Conservation (phyloP, 2,113 vertebrate species). For the Aegithalos caudatus region DNA sequence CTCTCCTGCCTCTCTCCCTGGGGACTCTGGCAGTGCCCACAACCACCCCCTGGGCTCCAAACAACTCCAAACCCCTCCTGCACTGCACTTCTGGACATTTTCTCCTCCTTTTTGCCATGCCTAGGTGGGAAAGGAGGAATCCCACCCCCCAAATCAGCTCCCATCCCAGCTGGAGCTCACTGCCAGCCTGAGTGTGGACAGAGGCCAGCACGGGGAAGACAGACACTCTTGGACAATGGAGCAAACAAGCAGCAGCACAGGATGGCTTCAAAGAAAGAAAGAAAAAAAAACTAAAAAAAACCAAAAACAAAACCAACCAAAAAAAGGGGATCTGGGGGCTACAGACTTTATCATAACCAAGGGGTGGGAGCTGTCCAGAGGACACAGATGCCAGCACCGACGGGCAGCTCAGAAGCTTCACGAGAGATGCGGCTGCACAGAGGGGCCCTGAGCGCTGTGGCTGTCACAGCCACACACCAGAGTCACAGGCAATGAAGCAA, state of each 20-base stretch:
- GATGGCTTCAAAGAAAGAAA: conserved; percentile 34
- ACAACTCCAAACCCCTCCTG: neutral
- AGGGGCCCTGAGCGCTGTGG: neutral
- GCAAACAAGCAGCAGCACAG: conserved; percentile 42
- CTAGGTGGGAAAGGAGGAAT: neutral
- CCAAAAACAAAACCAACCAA: neutral
- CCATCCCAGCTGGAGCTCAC: rapidly evolving
- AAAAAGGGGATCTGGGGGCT: neutral
- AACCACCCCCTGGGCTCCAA: neutral
- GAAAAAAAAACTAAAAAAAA: neutral
- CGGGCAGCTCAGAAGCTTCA: neutral
- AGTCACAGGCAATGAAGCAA: neutral
- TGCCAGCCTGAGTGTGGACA: neutral
- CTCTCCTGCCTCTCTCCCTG: neutral
- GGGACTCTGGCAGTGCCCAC: neutral
- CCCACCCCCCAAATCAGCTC: neutral
- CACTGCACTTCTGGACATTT: neutral
- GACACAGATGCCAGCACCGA: neutral
- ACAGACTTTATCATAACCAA: neutral
- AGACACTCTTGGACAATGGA: neutral
- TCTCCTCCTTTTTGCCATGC: neutral
- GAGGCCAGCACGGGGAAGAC: neutral
- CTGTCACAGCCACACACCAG: neutral
- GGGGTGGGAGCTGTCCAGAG: neutral
- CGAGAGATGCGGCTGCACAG: neutral